Base-by-base conservation (phyloP, 35 echinoderm and acorn worm genomes). In the Holothuria glaberrima region DNA sequence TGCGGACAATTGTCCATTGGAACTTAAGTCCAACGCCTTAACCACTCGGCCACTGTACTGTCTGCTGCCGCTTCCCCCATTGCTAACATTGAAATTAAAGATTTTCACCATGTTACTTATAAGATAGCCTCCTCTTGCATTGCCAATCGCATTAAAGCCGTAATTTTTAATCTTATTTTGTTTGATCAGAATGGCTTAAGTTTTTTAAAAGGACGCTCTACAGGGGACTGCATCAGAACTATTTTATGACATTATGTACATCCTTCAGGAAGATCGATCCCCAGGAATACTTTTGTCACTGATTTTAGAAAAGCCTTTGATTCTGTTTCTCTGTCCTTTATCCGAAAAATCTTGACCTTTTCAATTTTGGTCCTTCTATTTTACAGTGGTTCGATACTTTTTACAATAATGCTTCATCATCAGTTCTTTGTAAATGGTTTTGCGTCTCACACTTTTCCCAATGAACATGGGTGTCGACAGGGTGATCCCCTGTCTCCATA, bases 1-100 rank as follows among this genome's bases (percentile, higher is more conserved):
- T 59, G 89, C 71, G 89, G 89, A 90, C 89, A 62, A 41, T 22
- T 54, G 89, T 90, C 89, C 89, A 90, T 90, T 90, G 89, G 89
- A 90, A 90, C 89, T 91, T 91, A 91, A 91, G 89, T 91, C 89
- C 89, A 91, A 91, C 89, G 89, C 89, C 89, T 91, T 91, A 91
- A 91, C 89, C 89, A 80, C 89, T 91, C 89, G 89, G 89, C 77
- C 89, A 91, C 59, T 44, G 72, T 75, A 73, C 69, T 66, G n/a
- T n/a, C n/a, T n/a, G n/a, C n/a, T n/a, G n/a, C n/a, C n/a, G n/a
- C n/a, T n/a, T n/a, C n/a, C n/a, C n/a, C n/a, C n/a, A n/a, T n/a
- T n/a, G n/a, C n/a, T n/a, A n/a, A n/a, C n/a, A n/a, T n/a, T n/a
- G n/a, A n/a, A n/a, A n/a, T n/a, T n/a, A n/a, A n/a, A n/a, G n/a